Conservation (phyloP, 2,797 vertebrate genomes). For the Cryptoprocta ferox region DNA sequence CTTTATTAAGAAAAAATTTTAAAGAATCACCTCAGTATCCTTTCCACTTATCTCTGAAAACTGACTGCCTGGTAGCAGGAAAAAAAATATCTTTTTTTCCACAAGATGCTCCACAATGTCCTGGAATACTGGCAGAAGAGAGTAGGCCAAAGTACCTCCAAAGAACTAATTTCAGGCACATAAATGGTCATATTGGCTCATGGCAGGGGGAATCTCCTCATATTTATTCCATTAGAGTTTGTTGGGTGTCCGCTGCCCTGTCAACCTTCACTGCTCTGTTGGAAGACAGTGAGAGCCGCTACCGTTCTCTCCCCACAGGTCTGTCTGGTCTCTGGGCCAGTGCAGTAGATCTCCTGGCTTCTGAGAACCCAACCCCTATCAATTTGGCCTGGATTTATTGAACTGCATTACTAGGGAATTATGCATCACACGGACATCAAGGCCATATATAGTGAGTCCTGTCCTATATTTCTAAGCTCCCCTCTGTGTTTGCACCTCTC, state of each 20-base stretch:
- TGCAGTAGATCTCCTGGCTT: neutral
- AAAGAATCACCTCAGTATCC: neutral
- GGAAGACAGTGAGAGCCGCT: neutral
- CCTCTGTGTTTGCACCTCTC: conserved; percentile 72
- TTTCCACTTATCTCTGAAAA: neutral
- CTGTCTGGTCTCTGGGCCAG: neutral
- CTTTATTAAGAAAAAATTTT: neutral
- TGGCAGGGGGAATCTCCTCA: neutral
- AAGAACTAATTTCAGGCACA: conserved; percentile 7
- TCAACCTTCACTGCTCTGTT: neutral
- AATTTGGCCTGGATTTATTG: conserved; percentile 67
- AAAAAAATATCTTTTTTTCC: neutral
- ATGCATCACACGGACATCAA: conserved; percentile 70
- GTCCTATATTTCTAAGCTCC: conserved; percentile 69
- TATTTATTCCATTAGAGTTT: conserved; percentile 47
- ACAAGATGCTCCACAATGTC: neutral
- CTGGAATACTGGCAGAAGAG: neutral
- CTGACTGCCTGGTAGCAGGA: neutral
- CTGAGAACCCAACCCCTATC: conserved; percentile 56
- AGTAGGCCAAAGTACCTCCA: neutral
- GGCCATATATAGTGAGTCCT: conserved; percentile 56
- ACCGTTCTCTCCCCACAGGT: neutral
- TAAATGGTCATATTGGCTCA: neutral
- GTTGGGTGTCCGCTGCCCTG: neutral
- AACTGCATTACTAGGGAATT: conserved; percentile 64